Evolutionary conservation across 2,888 invertebrate species (phyloP).

Genomic region (Sarcophaga variegata): DNA sequence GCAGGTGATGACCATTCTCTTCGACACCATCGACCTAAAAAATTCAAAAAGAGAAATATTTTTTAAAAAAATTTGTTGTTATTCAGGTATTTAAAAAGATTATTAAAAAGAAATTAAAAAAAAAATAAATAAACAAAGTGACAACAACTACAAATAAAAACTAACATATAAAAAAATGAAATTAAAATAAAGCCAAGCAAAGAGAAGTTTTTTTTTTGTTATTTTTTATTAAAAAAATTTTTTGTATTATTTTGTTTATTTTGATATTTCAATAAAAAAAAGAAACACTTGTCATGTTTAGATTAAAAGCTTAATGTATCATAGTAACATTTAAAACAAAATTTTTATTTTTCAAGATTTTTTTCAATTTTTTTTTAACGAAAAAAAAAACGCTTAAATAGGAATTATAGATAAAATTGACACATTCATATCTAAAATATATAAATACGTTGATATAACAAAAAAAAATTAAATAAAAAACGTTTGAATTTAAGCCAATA

Average conservation of each 20-base stretch:
- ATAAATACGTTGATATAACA: conserved; percentile 36
- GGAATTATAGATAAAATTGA: conserved; percentile 69
- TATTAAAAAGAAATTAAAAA: conserved; percentile 30
- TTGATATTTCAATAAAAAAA: conserved; percentile 37
- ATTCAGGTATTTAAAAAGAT: conserved; percentile 20
- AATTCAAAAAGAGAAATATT: conserved; percentile 76
- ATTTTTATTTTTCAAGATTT: background rate
- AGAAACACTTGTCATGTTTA: conserved; percentile 76
- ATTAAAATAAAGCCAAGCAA: conserved; percentile 38
- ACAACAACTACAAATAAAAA: conserved; percentile 40
- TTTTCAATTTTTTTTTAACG: background rate
- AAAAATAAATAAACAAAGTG: conserved; percentile 17
- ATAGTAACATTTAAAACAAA: conserved; percentile 33
- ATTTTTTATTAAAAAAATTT: background rate
- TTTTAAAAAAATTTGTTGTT: conserved; percentile 4
- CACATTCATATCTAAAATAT: conserved; percentile 63
- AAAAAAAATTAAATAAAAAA: conserved; percentile 26
- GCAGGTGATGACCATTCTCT: conserved; percentile 94
- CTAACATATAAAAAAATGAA: conserved; percentile 3
- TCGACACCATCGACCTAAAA: conserved; percentile 94
- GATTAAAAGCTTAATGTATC: conserved; percentile 71
- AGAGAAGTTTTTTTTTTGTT: conserved; percentile 42
- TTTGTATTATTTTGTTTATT: conserved; percentile 24
- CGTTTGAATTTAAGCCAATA: conserved; percentile 51
- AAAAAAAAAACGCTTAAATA: conserved; percentile 57